phyloP scores from a whole-genome alignment of 2,797 vertebrate species.

The Acanthopagrus latus region DNA sequence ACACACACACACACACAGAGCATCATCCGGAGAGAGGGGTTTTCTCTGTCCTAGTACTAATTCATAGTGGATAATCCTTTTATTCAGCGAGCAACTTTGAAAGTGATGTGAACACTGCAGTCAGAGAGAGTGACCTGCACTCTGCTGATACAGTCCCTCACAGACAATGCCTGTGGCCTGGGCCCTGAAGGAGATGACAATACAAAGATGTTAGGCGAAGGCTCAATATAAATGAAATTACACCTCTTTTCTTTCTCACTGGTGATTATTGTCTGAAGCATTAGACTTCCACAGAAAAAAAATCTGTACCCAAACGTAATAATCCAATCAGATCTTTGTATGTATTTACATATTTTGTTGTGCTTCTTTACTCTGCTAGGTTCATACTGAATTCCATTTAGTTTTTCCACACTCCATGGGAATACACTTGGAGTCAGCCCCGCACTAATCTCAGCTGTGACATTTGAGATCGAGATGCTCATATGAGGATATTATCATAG shows the following conservation, averaged over 20 bases:
- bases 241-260: constrained; percentile 21
- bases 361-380: constrained; percentile 43
- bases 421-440: constrained; percentile 31
- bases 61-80: constrained; percentile 79
- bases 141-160: constrained; percentile 32
- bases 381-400: constrained; percentile 48
- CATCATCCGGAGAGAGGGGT: constrained; percentile 71
- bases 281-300: constrained; percentile 22
- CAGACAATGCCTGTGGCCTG: constrained; percentile 11
- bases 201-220: constrained; percentile 1
- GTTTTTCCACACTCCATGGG: constrained; percentile 48
- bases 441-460: constrained; percentile 71
- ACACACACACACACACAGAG: constrained; percentile 31
- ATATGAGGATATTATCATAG: constrained; percentile 79
- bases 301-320: constrained; percentile 47
- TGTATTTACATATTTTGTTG: constrained; percentile 69
- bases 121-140: constrained; percentile 52
- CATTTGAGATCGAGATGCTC: constrained; percentile 79
- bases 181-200: constrained; percentile 11
- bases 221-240: constrained; percentile 45
- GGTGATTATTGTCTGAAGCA: constrained; percentile 41
- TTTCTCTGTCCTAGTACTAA: constrained; percentile 84
- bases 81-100: constrained; percentile 67
- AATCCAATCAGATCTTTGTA: constrained; percentile 62
- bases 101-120: constrained; percentile 47